Evolutionary conservation across 1,140 invertebrate genomes (phyloP), one percentile per base, ranked within the genome.

Genomic region (Melipona quadrifasciata): DNA sequence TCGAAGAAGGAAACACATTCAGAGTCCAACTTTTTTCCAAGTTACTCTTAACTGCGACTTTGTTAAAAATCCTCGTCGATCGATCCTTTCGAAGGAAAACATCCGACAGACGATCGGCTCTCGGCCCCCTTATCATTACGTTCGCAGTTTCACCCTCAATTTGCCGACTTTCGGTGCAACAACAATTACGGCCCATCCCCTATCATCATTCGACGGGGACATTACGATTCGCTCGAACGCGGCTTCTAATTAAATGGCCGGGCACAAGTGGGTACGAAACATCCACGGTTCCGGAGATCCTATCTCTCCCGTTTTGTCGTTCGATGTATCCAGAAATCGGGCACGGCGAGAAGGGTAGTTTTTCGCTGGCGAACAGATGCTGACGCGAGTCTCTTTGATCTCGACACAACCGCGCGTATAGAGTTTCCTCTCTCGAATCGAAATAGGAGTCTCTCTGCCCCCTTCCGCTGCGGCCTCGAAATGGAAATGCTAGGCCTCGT

Each of bases 361-460:
- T 78, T 73, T 81, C 64, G 47, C 21, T 8, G 3, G n/a, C 1
- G 86, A 67, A 77, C 87, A 89, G 87, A 89, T 89, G 87, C 64
- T 47, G n/a, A n/a, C 55, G 19, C 0, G 24, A 58, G 39, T 47
- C 65, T 83, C 87, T 88, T 88, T 88, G 86, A 89, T 82, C 82
- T 58, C 61, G n/a, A 19, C 39, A 47, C 8, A n/a, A 31, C 19
- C 64, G 64, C 64, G 73, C 86, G 84, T 89, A 88, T 76, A 84
- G 80, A 82, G 47, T 85, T 88, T 89, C 83, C 87, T 84, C 87
- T 84, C 71, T 88, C 57, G 80, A 86, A 89, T 88, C 70, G 82
- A 47, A 87, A 65, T 21, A 51, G 6, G 5, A 21, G 39, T 55
- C 17, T 11, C 8, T 12, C 11, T 19, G 31, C 80, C 76, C 82